A percentile compares a stretch with the other conserved stretches of the same genome.
Evolutionary conservation across 2,113 vertebrate genomes (phyloP).

Genomic region (Arenaria interpres): DNA sequence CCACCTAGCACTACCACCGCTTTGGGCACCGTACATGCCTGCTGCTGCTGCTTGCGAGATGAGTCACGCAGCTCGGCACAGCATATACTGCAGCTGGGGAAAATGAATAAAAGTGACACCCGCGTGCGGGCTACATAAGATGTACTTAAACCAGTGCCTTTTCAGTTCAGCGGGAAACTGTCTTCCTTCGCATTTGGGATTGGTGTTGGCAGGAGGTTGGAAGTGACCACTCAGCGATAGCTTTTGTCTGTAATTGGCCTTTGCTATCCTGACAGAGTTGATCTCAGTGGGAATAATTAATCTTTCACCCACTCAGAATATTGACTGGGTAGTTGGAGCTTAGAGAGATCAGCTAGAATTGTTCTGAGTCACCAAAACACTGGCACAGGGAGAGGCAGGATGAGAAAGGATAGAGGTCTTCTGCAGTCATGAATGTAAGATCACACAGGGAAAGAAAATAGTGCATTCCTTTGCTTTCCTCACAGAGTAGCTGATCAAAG

Average conservation of each 20-base stretch:
- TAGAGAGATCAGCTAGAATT: neutral
- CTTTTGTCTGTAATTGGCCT: constrained; percentile 29
- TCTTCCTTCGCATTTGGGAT: constrained; percentile 8
- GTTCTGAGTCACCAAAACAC: constrained; percentile 14
- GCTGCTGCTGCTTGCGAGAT: neutral
- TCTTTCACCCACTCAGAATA: neutral
- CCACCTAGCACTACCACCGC: neutral
- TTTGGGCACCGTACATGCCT: neutral
- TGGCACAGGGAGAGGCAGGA: neutral
- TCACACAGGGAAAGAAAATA: neutral
- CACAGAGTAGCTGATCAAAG: neutral
- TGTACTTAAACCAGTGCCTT: neutral
- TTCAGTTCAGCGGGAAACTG: neutral
- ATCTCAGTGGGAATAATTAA: constrained; percentile 36
- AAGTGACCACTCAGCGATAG: neutral
- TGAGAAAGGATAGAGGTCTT: neutral
- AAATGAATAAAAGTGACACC: constrained; percentile 2
- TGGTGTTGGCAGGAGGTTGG: neutral
- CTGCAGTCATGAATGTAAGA: neutral
- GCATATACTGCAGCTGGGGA: neutral
- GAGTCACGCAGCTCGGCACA: constrained; percentile 11
- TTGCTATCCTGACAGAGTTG: neutral
- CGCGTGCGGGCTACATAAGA: neutral
- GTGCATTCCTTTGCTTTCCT: neutral
- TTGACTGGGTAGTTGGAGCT: neutral